A percentile compares a stretch with the other conserved stretches of the same genome.
phyloP scores from a whole-genome alignment of 2,888 invertebrate genomes.

The Operophtera brumata region DNA sequence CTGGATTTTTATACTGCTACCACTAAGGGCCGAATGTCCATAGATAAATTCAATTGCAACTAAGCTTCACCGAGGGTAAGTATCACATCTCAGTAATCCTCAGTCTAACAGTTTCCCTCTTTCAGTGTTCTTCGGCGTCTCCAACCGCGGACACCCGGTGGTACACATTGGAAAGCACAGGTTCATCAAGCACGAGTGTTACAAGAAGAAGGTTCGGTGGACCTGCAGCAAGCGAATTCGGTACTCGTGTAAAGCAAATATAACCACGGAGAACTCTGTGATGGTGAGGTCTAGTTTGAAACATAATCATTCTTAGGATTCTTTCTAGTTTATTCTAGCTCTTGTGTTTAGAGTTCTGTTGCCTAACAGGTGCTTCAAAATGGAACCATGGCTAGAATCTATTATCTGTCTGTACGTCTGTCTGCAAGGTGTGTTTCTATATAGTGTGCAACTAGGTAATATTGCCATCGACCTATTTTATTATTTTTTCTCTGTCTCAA shows the following conservation, averaged over 20 bases:
- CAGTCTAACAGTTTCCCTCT: conserved; percentile 7
- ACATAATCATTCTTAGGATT: conserved; percentile 54
- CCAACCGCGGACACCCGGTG: conserved; percentile 63
- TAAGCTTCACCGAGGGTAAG: too few relatives aligned
- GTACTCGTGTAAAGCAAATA: conserved; percentile 61
- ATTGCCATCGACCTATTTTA: too few relatives aligned
- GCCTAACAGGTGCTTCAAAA: too few relatives aligned
- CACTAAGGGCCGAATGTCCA: too few relatives aligned
- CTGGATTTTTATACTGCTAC: too few relatives aligned
- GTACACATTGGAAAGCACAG: conserved; percentile 60
- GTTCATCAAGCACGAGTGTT: conserved; percentile 71
- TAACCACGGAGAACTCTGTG: conserved; percentile 53
- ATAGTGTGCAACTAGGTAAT: too few relatives aligned
- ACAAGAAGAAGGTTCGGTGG: conserved; percentile 68
- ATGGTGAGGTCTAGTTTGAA: conserved; percentile 60
- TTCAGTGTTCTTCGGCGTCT: conserved; percentile 66
- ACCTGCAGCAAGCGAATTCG: conserved; percentile 65
- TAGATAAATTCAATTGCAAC: too few relatives aligned
- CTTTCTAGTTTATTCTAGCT: neutral
- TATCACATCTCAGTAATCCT: neutral
- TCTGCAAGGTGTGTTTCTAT: too few relatives aligned
- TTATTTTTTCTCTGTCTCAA: too few relatives aligned
- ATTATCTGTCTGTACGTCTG: too few relatives aligned
- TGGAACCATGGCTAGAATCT: too few relatives aligned
- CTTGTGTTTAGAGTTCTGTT: too few relatives aligned